Conservation (phyloP, 2,113 vertebrate species). For the Manacus vitellinus region DNA sequence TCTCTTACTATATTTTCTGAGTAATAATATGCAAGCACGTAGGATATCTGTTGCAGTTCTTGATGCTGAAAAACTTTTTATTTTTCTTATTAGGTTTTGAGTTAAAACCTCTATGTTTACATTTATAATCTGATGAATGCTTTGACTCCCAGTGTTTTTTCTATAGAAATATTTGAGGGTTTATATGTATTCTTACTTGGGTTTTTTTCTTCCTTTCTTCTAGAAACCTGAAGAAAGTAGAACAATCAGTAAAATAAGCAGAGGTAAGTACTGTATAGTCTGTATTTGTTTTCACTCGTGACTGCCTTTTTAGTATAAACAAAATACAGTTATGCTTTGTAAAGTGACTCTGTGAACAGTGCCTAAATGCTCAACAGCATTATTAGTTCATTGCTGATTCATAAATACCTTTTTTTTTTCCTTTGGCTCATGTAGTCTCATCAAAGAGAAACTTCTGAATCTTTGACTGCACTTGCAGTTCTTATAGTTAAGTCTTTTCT, state of each 20-base stretch:
- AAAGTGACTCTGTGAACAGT: neutral
- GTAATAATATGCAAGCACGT: neutral
- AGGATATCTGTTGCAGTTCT: neutral
- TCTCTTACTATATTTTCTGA: neutral
- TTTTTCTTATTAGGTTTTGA: neutral
- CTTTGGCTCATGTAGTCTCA: neutral
- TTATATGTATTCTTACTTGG: neutral
- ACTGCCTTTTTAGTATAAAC: neutral
- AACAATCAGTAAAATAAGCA: slow-evolving; percentile 31
- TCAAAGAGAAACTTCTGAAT: neutral
- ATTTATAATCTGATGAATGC: neutral
- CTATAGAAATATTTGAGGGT: neutral
- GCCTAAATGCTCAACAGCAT: neutral
- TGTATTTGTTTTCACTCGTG: neutral
- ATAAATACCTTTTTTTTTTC: neutral
- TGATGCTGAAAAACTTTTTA: neutral
- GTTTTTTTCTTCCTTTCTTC: neutral
- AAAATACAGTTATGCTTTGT: neutral
- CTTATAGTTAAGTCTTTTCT: neutral
- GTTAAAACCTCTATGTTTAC: neutral
- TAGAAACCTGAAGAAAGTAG: slow-evolving; percentile 64
- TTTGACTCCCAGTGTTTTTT: neutral
- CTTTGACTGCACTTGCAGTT: neutral
- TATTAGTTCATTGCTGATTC: neutral
- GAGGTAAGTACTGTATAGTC: slow-evolving; percentile 62